Percentiles rank a stretch among this genome's conserved stretches.
phyloP scores from a whole-genome alignment of 2,888 invertebrate genomes.

The Drosophila seclusa region DNA sequence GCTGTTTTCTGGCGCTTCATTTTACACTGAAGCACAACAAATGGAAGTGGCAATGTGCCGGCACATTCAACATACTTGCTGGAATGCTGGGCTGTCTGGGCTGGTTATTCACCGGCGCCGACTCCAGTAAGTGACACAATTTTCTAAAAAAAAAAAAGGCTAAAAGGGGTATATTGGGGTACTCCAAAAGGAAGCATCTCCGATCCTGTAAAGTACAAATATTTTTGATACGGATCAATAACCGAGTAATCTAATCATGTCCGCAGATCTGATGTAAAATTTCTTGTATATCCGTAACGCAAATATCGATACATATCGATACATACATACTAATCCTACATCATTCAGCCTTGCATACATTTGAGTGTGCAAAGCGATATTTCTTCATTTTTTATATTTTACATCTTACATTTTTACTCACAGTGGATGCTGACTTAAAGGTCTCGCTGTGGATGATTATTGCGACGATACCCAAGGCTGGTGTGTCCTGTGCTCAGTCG shows the following conservation, averaged over 20 bases:
- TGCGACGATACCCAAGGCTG: conserved; percentile 84
- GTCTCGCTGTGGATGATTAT: conserved; percentile 84
- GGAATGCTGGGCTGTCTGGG: conserved; percentile 84
- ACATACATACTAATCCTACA: too few species aligned
- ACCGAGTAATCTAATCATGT: background rate
- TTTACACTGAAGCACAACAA: conserved; percentile 83
- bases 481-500: conserved; percentile 84
- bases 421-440: conserved; percentile 81
- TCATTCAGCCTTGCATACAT: background rate
- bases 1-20: conserved; percentile 84
- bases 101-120: conserved; percentile 82
- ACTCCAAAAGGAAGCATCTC: background rate
- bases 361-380: background rate
- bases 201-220: background rate
- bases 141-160: background rate
- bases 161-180: background rate
- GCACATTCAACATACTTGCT: conserved; percentile 83
- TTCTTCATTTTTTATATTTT: background rate
- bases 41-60: conserved; percentile 84
- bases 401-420: too few species aligned
- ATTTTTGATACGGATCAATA: background rate
- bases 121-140: conserved; percentile 74
- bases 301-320: background rate
- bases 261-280: background rate
- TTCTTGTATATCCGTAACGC: background rate